Evolutionary conservation across 2,888 invertebrate species (phyloP), one percentile per base, ranked within the genome.

Genomic region (Volucella bombylans): DNA sequence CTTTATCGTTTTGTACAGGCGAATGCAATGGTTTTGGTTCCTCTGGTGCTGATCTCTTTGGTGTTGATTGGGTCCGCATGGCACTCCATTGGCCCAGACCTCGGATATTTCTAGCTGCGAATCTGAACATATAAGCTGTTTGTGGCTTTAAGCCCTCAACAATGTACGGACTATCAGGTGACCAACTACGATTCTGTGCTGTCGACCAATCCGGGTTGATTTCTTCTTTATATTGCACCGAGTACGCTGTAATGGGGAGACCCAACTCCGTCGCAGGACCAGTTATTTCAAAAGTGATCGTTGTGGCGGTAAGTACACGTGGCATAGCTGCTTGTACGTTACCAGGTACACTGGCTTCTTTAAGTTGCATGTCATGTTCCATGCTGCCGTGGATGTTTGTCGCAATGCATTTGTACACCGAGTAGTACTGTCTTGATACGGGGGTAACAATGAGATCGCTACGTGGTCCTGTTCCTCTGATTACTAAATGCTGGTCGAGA

Each of bases 81-180:
- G 94, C 93, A 31, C 94, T 94, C 95, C 95, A 98, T 12, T 93
- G 93, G 9, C 97, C 96, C 15, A 94, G 91, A 0, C 97, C 97
- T 0, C 97, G 97, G 88, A 95, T 95, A 91, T 97, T 98, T 74
- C 94, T 93, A 2, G 97, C 97, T 12, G 96, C 95, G 90, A 98
- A 97, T 86, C 96, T 90, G 87, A 97, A 97, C 89, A 94, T 94
- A 91, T 97, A 98, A 0, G 93, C 93, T 64, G 94, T 95, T 92
- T 95, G 95, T 0, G 97, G 97, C 72, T 93, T 93, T 78, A 98
- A 92, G 87, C 95, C 94, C 90, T 97, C 97, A 49, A 98, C 93
- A 82, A 96, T 95, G 90, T 97, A 97, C 0, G 95, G 94, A 1
- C 96, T 95, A 88, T 95, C 96, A 61, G 94, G 93, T 79, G 96